Conservation (phyloP, 1,140 invertebrate genomes). For the Leptonema lineaticorne region DNA sequence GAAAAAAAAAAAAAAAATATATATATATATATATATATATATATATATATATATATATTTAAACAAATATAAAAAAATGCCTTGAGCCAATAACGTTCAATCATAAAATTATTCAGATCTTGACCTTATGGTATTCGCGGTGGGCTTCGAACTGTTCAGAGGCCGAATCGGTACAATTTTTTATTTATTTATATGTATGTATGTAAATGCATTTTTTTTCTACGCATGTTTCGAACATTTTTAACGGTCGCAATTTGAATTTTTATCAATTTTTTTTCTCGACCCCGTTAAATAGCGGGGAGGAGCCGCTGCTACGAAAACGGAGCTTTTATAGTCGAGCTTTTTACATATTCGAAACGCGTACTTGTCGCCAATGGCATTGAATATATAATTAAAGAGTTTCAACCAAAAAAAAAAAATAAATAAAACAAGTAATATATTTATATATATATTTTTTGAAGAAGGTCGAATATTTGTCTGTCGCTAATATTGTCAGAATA, state of each 20-base stretch:
- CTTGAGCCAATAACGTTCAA: slow-evolving; percentile 12
- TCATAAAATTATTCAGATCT: slow-evolving; percentile 31
- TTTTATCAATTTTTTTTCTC: slow-evolving; percentile 15
- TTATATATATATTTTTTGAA: too few relatives aligned
- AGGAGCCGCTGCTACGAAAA: not conserved
- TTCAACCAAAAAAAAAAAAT: too few relatives aligned
- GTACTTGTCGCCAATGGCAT: not conserved
- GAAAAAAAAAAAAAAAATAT: too few relatives aligned
- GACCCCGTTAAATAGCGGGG: slow-evolving; percentile 1
- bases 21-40: too few relatives aligned
- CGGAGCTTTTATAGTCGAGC: not conserved
- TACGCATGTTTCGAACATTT: too few relatives aligned
- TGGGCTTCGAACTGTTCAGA: slow-evolving; percentile 5
- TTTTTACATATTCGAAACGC: not conserved
- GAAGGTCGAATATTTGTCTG: too few relatives aligned
- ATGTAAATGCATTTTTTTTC: too few relatives aligned
- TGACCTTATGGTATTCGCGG: slow-evolving; percentile 21
- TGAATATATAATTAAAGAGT: not conserved
- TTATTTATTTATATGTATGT: not conserved
- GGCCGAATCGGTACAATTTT: slow-evolving; percentile 3
- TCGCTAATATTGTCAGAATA: too few relatives aligned
- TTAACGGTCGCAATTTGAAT: slow-evolving; percentile 1
- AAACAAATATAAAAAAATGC: slow-evolving; percentile 8
- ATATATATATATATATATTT: too few relatives aligned
- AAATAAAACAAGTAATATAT: too few relatives aligned